Evolutionary conservation across 2,888 invertebrate species (phyloP).

Genomic region (Oscheius myriophilus): DNA sequence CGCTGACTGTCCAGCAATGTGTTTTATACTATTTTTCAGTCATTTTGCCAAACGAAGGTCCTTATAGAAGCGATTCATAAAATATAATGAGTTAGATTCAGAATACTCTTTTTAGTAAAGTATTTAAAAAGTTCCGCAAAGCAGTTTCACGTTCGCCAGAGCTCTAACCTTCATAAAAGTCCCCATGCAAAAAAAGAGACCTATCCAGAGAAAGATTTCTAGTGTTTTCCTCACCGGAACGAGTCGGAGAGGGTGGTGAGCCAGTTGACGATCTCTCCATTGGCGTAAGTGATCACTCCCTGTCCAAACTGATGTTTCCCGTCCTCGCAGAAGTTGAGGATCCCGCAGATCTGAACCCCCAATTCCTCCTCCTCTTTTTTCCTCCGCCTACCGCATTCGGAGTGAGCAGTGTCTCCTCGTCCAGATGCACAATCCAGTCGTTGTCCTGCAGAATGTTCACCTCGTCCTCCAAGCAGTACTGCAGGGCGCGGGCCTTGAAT

Average conservation of each 20-base stretch:
- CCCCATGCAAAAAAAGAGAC: too few relatives aligned
- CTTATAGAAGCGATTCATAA: too few relatives aligned
- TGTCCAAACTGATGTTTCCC: constrained; percentile 95
- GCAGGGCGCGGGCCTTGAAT: constrained; percentile 91
- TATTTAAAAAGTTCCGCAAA: too few relatives aligned
- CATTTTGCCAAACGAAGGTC: too few relatives aligned
- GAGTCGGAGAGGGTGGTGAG: constrained; percentile 93
- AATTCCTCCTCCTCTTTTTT: background rate
- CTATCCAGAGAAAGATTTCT: too few relatives aligned
- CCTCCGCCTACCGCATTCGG: constrained; percentile 81
- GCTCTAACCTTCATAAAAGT: too few relatives aligned
- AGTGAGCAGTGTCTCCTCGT: constrained; percentile 93
- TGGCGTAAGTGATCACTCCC: constrained; percentile 82
- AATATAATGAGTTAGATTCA: too few relatives aligned
- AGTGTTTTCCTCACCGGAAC: constrained; percentile 65
- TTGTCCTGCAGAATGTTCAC: constrained; percentile 81
- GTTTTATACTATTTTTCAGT: too few relatives aligned
- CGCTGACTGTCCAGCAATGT: too few relatives aligned
- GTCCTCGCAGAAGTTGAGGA: constrained; percentile 91
- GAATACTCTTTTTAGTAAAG: too few relatives aligned
- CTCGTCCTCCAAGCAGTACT: constrained; percentile 91
- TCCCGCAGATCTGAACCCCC: constrained; percentile 71
- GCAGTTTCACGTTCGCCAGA: too few relatives aligned
- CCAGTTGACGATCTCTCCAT: constrained; percentile 94
- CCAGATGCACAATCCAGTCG: constrained; percentile 91